These are phyloP conservation scores for Brachyptera risi DNA, from an alignment of 2,888 invertebrate species.

Conservation along the genomic window DNA sequence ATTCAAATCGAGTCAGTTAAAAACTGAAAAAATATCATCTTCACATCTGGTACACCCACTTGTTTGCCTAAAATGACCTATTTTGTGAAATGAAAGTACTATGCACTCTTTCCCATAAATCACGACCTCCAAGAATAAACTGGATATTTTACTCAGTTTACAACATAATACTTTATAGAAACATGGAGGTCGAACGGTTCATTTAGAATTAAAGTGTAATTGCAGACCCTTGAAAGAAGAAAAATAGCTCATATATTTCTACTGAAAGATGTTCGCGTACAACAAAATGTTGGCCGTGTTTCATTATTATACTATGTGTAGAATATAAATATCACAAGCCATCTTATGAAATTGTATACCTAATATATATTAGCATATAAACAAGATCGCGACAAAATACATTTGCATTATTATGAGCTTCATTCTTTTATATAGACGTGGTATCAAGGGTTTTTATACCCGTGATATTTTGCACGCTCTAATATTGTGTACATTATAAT, in stretches of 20 bases:
- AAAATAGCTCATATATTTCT: too few relatives aligned
- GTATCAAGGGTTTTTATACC: conserved; percentile 15
- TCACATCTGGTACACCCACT: too few relatives aligned
- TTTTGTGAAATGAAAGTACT: too few relatives aligned
- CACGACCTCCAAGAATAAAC: too few relatives aligned
- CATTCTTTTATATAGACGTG: conserved; percentile 11
- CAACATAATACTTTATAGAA: too few relatives aligned
- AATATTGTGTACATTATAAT: conserved; percentile 31
- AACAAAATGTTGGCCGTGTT: conserved; percentile 1
- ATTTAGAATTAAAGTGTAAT: not conserved
- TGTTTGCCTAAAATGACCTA: too few relatives aligned
- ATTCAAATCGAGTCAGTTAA: too few relatives aligned
- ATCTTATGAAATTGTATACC: conserved; percentile 20
- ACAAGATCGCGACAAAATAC: conserved; percentile 32
- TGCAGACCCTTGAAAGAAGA: too few relatives aligned
- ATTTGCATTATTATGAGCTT: conserved; percentile 28
- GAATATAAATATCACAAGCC: not conserved
- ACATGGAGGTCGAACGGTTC: not conserved
- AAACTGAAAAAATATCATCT: too few relatives aligned
- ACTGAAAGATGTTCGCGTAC: too few relatives aligned
- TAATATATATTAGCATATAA: conserved; percentile 33
- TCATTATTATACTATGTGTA: conserved; percentile 5
- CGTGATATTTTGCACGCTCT: conserved; percentile 13
- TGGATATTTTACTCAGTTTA: too few relatives aligned
- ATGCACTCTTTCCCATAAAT: too few relatives aligned